Evolutionary conservation across 2,888 invertebrate species (phyloP), one percentile per base, ranked within the genome.

Genomic region (Barypeithes pellucidus): DNA sequence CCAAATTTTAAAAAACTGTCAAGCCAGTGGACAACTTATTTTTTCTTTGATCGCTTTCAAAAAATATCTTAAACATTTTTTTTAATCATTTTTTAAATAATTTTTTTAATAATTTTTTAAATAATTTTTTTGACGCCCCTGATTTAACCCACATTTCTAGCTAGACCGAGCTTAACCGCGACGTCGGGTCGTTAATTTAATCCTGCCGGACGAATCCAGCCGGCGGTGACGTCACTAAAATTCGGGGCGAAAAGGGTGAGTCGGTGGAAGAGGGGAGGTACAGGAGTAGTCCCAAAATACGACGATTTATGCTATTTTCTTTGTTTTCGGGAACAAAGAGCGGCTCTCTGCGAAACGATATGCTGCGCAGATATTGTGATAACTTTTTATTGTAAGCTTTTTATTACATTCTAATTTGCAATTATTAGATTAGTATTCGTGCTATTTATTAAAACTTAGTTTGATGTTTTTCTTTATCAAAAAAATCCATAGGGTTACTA

Each of bases 181-280:
- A 33, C 54, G 33, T 57, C 33, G 16, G 33, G 33, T 57, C 33
- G 16, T 33, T 57, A 57, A 57, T 57, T 57, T 57, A 57, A 57
- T 36, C 33, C 54, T 57, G 18, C 54, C 33, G 54, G 54, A 57
- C 54, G 54, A 33, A 57, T 57, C 54, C 54, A 57, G 54, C 33
- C 54, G 54, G 54, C 54, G 33, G 18, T 57, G 54, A 57, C 54
- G 54, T 57, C 54, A 57, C 54, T n/a, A 57, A 2, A 57, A 57
- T 57, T 57, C 20, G 33, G 54, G 33, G 33, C 24, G 16, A 12
- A 57, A 50, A 50, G 50, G 22, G n/a, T 16, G 54, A 33, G 54
- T 33, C 4, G 54, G 12, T 9, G n/a, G 20, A 11, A 20, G 14
- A 24, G 14, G n/a, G 24, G 33, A 9, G 33, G 9, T 3, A 52